phyloP scores from a whole-genome alignment of 1,140 invertebrate genomes.

The Penaeus indicus region DNA sequence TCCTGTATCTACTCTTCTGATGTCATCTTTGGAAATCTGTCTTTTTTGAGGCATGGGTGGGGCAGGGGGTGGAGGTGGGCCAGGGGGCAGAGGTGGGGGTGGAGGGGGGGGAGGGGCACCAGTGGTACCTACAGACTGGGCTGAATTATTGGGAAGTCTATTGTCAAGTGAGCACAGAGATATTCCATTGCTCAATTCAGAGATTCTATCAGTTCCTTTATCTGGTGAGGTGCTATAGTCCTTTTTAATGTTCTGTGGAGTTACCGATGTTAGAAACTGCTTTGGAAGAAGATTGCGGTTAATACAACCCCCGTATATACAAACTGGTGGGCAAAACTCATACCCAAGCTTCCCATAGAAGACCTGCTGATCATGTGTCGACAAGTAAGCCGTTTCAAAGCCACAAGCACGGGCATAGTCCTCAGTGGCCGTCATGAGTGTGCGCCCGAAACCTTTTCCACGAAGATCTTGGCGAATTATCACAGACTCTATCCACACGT shows the following conservation, averaged over 20 bases:
- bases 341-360: constrained; percentile 67
- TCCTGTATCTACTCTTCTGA: constrained; percentile 42
- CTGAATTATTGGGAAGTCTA: not conserved
- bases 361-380: constrained; percentile 66
- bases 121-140: not conserved
- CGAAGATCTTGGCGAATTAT: constrained; percentile 63
- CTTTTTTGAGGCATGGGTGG: constrained; percentile 25
- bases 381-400: constrained; percentile 59
- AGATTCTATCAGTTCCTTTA: not conserved
- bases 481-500: constrained; percentile 66
- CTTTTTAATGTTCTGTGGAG: not conserved
- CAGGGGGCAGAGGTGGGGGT: not conserved
- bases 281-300: constrained; percentile 53
- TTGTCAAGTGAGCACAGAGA: not conserved
- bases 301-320: constrained; percentile 61
- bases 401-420: constrained; percentile 60
- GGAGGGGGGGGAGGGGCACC: not conserved
- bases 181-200: not conserved
- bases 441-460: constrained; percentile 64
- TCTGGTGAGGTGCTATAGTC: not conserved
- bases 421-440: constrained; percentile 65
- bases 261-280: constrained; percentile 31
- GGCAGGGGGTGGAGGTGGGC: constrained; percentile 27
- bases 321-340: constrained; percentile 65
- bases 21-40: constrained; percentile 35